Evolutionary conservation across 2,113 vertebrate species (phyloP).

Genomic region (Mobula hypostoma): DNA sequence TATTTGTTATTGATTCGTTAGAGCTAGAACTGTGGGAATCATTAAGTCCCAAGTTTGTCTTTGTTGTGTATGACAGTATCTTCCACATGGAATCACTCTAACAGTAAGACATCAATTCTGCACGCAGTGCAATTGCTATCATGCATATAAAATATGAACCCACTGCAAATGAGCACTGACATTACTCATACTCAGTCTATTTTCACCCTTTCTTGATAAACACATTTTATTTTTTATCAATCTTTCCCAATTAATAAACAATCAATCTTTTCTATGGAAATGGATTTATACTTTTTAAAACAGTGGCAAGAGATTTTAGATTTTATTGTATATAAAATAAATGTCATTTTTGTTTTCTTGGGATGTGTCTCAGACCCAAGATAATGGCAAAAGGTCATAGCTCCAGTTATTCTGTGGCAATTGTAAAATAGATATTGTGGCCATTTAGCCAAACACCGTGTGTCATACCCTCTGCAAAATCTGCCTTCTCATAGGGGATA

Average conservation of each 20-base stretch:
- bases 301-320: neutral
- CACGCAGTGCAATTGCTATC: neutral
- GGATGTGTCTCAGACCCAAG: neutral
- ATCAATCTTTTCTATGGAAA: neutral
- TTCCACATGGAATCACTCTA: neutral
- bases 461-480: neutral
- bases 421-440: neutral
- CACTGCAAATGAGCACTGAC: neutral
- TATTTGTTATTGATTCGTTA: neutral
- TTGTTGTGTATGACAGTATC: neutral
- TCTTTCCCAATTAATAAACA: neutral
- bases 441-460: neutral
- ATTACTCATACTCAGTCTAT: neutral
- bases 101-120: neutral
- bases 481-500: no score
- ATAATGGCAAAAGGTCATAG: neutral
- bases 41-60: neutral
- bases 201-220: neutral
- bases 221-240: neutral
- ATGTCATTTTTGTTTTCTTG: neutral
- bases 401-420: neutral
- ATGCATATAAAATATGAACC: neutral
- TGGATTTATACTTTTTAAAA: neutral
- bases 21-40: neutral
- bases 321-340: conserved; percentile 35